Conservation (phyloP, 1,140 invertebrate genomes). For the Caenorhabditis inopinata region DNA sequence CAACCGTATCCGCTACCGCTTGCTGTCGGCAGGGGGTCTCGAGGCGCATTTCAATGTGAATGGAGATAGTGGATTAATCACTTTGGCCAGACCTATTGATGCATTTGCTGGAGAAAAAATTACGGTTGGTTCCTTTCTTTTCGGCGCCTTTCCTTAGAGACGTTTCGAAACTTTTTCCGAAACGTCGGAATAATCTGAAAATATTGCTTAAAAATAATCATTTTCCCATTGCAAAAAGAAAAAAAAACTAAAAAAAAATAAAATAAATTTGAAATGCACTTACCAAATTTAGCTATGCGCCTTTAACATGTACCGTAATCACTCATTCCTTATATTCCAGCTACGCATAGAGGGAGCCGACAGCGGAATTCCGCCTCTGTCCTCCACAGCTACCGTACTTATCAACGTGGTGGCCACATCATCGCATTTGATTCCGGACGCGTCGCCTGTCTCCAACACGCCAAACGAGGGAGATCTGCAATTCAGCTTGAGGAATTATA, state of each 20-base stretch:
- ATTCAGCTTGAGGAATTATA: constrained; percentile 59
- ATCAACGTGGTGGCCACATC: constrained; percentile 51
- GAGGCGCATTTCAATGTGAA: constrained; percentile 57
- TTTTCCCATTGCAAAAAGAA: no score
- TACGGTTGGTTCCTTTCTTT: constrained; percentile 49
- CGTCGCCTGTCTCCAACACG: not conserved
- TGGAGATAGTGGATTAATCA: constrained; percentile 56
- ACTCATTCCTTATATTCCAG: no score
- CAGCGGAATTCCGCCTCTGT: constrained; percentile 55
- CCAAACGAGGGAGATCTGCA: constrained; percentile 49
- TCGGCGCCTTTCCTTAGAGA: no score
- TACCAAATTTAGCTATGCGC: no score
- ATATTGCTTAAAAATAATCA: no score
- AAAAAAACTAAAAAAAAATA: not conserved
- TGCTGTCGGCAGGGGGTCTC: constrained; percentile 53
- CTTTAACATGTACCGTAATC: no score
- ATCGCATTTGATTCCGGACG: constrained; percentile 16
- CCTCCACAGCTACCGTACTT: constrained; percentile 54
- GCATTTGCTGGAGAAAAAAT: constrained; percentile 55
- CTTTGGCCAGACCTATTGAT: constrained; percentile 43
- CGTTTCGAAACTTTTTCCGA: no score
- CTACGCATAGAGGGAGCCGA: constrained; percentile 58
- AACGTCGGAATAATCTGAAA: no score
- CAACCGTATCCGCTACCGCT: constrained; percentile 56
- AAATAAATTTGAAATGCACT: no score